Conservation (phyloP, 2,888 invertebrate genomes). For the Neoascia interrupta region DNA sequence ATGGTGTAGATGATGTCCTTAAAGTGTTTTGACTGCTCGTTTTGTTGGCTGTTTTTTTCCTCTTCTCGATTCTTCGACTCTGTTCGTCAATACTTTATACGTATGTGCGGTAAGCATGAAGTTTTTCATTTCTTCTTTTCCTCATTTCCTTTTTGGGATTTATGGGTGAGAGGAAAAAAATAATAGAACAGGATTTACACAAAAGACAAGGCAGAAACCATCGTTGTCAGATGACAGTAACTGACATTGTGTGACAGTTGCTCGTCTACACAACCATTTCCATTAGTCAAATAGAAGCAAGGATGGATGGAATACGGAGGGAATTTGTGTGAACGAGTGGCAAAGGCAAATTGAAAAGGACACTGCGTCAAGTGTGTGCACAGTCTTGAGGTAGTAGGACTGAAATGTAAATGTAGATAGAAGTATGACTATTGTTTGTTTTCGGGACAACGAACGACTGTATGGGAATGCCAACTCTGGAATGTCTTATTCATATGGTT, state of each 20-base stretch:
- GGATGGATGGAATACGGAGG: no score
- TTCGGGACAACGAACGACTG: no score
- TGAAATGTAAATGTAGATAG: no score
- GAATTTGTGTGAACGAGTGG: no score
- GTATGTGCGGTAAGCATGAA: slow-evolving; percentile 12
- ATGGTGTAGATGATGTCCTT: slow-evolving; percentile 32
- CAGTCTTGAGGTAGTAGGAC: no score
- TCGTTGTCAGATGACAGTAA: slow-evolving; percentile 14
- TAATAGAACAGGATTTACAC: not conserved
- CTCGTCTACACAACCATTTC: slow-evolving; percentile 23
- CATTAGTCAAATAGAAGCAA: slow-evolving; percentile 35
- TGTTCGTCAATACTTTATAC: slow-evolving; percentile 14
- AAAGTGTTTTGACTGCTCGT: slow-evolving; percentile 17
- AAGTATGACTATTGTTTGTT: no score
- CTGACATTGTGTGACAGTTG: slow-evolving; percentile 38
- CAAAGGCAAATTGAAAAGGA: no score
- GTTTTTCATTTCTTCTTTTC: not conserved
- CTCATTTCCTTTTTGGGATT: not conserved
- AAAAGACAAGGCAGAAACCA: not conserved
- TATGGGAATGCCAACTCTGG: no score
- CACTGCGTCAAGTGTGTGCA: no score
- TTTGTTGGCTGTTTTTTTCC: not conserved
- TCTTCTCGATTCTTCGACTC: not conserved
- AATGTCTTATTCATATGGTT: no score
- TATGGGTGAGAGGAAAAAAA: not conserved